phyloP scores from a whole-genome alignment of 2,113 vertebrate species.

The Delphinus delphis region DNA sequence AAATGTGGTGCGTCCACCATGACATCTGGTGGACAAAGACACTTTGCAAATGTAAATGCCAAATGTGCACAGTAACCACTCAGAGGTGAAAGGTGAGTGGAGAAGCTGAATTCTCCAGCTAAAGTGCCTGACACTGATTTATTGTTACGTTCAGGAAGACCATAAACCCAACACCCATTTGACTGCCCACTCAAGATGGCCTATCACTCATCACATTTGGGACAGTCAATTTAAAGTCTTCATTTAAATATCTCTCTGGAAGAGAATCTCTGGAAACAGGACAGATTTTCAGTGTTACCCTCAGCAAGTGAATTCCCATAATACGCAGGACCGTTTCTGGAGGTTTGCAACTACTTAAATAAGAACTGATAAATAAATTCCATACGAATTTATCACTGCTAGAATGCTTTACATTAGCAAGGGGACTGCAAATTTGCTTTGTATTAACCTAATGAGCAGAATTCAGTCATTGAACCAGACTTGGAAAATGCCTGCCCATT shows the following conservation, averaged over 20 bases:
- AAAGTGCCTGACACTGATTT: background rate
- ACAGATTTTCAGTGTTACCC: slow-evolving; percentile 45
- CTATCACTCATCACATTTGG: slow-evolving; percentile 40
- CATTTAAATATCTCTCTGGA: slow-evolving; percentile 66
- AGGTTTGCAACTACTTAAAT: slow-evolving; percentile 67
- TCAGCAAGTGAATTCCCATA: slow-evolving; percentile 58
- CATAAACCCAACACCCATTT: background rate
- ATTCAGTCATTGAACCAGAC: slow-evolving; percentile 47
- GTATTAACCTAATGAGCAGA: slow-evolving; percentile 76
- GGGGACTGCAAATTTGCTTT: slow-evolving; percentile 68
- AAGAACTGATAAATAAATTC: slow-evolving; percentile 67
- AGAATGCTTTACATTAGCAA: slow-evolving; percentile 69
- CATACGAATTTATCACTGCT: slow-evolving; percentile 55
- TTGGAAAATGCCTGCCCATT: slow-evolving; percentile 64
- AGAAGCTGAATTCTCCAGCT: background rate
- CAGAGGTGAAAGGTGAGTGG: slow-evolving; percentile 11
- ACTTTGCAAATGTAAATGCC: slow-evolving; percentile 60
- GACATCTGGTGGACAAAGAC: slow-evolving; percentile 51
- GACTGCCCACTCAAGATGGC: background rate
- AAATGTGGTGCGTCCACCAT: background rate
- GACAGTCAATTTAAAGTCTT: slow-evolving; percentile 49
- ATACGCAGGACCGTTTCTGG: slow-evolving; percentile 46
- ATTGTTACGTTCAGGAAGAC: slow-evolving; percentile 1
- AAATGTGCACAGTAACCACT: background rate
- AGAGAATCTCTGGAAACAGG: slow-evolving; percentile 46